Conservation (phyloP, 1,140 invertebrate genomes). For the Belonocnema kinseyi region DNA sequence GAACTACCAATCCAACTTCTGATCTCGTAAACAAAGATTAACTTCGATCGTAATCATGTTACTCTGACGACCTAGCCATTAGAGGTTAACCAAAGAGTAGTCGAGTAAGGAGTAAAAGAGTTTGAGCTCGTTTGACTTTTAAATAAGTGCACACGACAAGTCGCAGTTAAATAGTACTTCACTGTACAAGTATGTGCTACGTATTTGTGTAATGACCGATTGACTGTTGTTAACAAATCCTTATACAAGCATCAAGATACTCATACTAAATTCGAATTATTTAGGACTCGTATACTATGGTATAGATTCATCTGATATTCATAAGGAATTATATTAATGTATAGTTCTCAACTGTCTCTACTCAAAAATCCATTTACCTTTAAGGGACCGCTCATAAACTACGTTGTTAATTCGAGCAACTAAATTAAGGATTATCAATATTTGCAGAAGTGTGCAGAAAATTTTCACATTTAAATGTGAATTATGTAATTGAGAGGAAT, state of each 20-base stretch:
- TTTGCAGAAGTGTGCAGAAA: no score
- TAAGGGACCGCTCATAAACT: no score
- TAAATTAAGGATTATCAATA: no score
- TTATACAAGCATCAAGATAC: background rate
- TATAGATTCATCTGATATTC: no score
- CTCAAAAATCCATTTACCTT: no score
- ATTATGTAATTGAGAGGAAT: no score
- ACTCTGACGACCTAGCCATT: constrained; percentile 5
- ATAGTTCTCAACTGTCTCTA: no score
- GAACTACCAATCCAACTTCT: constrained; percentile 5
- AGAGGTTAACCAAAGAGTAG: constrained; percentile 13
- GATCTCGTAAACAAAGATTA: constrained; percentile 9
- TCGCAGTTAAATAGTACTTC: constrained; percentile 5
- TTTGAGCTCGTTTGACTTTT: constrained; percentile 12
- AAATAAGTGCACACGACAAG: constrained; percentile 7
- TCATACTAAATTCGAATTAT: no score
- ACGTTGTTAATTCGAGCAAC: no score
- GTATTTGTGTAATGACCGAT: constrained; percentile 13
- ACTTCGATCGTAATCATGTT: constrained; percentile 3
- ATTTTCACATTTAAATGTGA: no score
- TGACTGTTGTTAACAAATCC: background rate
- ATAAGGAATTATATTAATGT: no score
- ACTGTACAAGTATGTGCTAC: background rate
- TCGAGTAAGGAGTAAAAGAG: constrained; percentile 7
- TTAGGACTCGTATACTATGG: no score